These are phyloP conservation scores for Acleris cristana DNA, from an alignment of 2,888 invertebrate species.

Conservation along the genomic window DNA sequence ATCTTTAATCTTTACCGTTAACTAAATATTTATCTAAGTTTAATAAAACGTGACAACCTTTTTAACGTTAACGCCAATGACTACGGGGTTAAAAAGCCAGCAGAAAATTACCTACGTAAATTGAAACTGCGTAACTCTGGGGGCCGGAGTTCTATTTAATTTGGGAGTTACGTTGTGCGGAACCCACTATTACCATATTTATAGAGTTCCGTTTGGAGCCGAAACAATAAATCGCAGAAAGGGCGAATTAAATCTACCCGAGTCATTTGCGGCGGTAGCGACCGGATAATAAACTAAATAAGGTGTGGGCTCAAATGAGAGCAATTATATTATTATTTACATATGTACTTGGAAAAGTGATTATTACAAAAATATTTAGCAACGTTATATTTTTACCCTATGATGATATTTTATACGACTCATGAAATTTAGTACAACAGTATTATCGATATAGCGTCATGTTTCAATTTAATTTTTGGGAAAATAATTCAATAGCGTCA, in stretches of 20 bases:
- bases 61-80: background rate
- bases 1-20: too few relatives aligned
- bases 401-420: too few relatives aligned
- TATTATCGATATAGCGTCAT: too few relatives aligned
- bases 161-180: slow-evolving; percentile 34
- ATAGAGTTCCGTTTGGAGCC: slow-evolving; percentile 37
- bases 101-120: background rate
- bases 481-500: too few relatives aligned
- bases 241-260: slow-evolving; percentile 42
- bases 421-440: too few relatives aligned
- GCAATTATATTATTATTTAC: background rate
- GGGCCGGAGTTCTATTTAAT: slow-evolving; percentile 35
- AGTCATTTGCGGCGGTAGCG: slow-evolving; percentile 40
- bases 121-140: slow-evolving; percentile 4
- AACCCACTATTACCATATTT: slow-evolving; percentile 36
- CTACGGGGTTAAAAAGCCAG: background rate
- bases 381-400: background rate
- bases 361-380: background rate
- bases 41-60: background rate
- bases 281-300: slow-evolving; percentile 6
- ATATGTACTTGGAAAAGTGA: background rate
- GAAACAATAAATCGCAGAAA: slow-evolving; percentile 43
- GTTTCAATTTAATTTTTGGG: too few relatives aligned
- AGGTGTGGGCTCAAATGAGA: slow-evolving; percentile 8
- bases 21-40: background rate